These are phyloP conservation scores for Sesia apiformis DNA, from an alignment of 2,888 invertebrate species.

Conservation along the genomic window DNA sequence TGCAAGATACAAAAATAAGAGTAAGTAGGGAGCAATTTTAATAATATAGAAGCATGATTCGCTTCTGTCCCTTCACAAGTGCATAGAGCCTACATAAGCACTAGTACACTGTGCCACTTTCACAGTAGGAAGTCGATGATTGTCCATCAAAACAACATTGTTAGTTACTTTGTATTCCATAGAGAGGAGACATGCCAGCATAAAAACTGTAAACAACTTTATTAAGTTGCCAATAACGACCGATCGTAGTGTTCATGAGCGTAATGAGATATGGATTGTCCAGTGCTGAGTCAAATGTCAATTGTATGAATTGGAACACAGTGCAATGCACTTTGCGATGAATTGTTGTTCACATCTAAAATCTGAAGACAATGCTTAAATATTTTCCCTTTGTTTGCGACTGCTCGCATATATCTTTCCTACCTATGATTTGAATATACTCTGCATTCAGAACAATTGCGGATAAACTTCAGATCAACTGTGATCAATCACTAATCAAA, in stretches of 20 bases:
- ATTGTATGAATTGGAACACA: constrained; percentile 2
- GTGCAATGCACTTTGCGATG: constrained; percentile 2
- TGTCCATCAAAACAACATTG: constrained; percentile 25
- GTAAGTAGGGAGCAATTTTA: neutral
- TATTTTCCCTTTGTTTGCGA: too few species aligned
- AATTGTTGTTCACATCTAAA: neutral
- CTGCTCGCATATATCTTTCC: too few species aligned
- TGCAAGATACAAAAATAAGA: too few species aligned
- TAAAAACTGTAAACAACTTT: constrained; percentile 24
- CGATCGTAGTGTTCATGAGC: neutral
- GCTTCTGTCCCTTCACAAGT: neutral
- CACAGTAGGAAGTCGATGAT: constrained; percentile 17
- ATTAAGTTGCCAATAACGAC: constrained; percentile 25
- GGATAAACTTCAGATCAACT: too few species aligned
- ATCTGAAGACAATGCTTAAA: too few species aligned
- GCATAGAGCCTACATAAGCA: neutral
- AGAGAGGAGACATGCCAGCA: neutral
- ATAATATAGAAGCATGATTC: neutral
- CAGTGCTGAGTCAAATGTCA: constrained; percentile 6
- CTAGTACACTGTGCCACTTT: constrained; percentile 9
- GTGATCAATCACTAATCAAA: too few species aligned
- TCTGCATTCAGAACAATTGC: too few species aligned
- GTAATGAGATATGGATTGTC: neutral
- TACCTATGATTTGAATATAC: too few species aligned
- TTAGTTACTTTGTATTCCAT: constrained; percentile 1